A percentile compares a stretch with the other conserved stretches of the same genome.
These are phyloP conservation scores for Diarsia dahlii DNA, from an alignment of 2,888 invertebrate species.

Conservation along the genomic window DNA sequence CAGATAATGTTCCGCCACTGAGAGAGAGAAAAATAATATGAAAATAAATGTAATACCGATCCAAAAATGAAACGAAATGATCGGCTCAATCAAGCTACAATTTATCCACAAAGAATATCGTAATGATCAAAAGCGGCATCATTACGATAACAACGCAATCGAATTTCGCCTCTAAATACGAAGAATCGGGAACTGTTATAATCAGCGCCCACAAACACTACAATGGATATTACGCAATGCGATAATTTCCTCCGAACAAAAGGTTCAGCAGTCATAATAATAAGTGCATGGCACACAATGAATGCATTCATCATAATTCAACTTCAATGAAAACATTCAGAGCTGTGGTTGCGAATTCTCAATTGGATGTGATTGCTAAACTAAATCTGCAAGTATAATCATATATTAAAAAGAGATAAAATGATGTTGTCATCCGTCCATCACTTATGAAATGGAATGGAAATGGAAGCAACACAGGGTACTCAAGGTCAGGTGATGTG, in stretches of 20 bases:
- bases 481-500: slow-evolving; percentile 40
- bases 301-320: slow-evolving; percentile 83
- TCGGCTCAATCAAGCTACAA: slow-evolving; percentile 1
- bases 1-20: neutral
- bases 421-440: slow-evolving; percentile 39
- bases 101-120: slow-evolving; percentile 4
- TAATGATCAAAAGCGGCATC: slow-evolving; percentile 18
- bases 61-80: neutral
- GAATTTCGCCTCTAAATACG: slow-evolving; percentile 58
- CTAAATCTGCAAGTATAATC: slow-evolving; percentile 55
- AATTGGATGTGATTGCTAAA: slow-evolving; percentile 75
- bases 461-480: slow-evolving; percentile 10
- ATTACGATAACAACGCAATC: slow-evolving; percentile 57
- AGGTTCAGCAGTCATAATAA: slow-evolving; percentile 75
- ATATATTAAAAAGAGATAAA: slow-evolving; percentile 60
- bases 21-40: neutral
- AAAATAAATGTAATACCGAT: neutral
- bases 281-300: slow-evolving; percentile 77
- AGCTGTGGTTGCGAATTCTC: slow-evolving; percentile 75
- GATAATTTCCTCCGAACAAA: slow-evolving; percentile 84
- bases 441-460: slow-evolving; percentile 44
- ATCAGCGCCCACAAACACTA: slow-evolving; percentile 72
- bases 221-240: slow-evolving; percentile 80
- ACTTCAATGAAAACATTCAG: slow-evolving; percentile 80
- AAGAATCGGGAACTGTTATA: slow-evolving; percentile 67